Conservation (phyloP, 2,888 invertebrate species). For the Dryococelus australis region DNA sequence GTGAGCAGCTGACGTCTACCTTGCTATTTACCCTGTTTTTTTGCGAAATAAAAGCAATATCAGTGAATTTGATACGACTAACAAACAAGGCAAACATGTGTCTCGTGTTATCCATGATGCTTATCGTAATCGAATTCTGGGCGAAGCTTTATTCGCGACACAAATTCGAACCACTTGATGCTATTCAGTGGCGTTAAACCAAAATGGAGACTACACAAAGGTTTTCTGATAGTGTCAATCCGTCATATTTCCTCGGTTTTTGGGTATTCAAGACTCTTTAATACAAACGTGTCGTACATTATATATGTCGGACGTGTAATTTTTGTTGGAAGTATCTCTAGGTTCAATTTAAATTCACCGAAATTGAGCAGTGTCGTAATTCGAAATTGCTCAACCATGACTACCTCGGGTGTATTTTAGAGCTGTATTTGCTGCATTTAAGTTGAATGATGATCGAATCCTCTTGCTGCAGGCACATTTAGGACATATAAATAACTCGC, state of each 20-base stretch:
- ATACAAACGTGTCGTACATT: not conserved
- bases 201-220: slow-evolving; percentile 48
- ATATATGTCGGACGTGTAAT: not conserved
- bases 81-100: not conserved
- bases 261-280: not conserved
- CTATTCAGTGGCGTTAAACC: slow-evolving; percentile 39
- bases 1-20: slow-evolving; percentile 47
- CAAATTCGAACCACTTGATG: slow-evolving; percentile 33
- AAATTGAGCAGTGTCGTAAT: not conserved
- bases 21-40: slow-evolving; percentile 33
- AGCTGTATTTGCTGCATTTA: not conserved
- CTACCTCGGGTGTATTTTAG: not conserved
- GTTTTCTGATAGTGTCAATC: slow-evolving; percentile 34
- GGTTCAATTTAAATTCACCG: not conserved
- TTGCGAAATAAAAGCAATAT: not conserved
- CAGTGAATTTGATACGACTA: not conserved
- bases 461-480: too few species aligned
- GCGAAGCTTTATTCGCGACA: not conserved
- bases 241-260: not conserved
- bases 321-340: not conserved
- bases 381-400: slow-evolving; percentile 25
- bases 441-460: too few species aligned
- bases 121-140: not conserved
- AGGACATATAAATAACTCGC: too few species aligned
- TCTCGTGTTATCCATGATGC: not conserved